Evolutionary conservation across 2,888 invertebrate genomes (phyloP), one percentile per base, ranked within the genome.

Genomic region (Agelastica alni): DNA sequence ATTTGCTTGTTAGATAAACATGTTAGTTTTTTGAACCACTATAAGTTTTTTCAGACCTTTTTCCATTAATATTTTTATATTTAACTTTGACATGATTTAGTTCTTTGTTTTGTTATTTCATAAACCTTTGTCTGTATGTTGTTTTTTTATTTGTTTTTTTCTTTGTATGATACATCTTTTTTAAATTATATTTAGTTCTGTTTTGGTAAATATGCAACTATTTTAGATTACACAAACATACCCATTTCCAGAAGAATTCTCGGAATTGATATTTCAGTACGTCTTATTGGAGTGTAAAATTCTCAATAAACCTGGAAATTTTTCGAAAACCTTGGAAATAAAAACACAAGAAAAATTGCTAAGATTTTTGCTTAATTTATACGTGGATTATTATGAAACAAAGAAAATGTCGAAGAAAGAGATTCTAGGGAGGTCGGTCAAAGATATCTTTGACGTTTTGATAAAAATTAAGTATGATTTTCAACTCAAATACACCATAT

Each of bases 231-330:
- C 62, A 16, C 53, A 44, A 17, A 58, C 42, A 16, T 65, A 67
- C 51, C 67, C 67, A 1, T 53, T 58, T 43, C 59, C 61, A 18
- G 55, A 53, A 36, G 59, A 62, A 44, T 57, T 67, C 9, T 46
- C 61, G 31, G 55, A 56, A 31, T 42, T 71, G 13, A 56, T 71
- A 47, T 55, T 65, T 16, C 60, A 60, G 34, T 71, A 70, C 57
- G 60, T 70, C 17, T 59, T 66, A 46, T 56, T 71, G 55, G 69
- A 71, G 59, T 66, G 61, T 39, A 63, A 65, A 44, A 63, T 66
- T 14, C 61, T 71, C 5, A 62, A 63, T 44, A 49, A 58, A 45
- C 47, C 39, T 31, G 26, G 45, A 14, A 47, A 53, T 26, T 48
- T 46, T 28, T 49, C 37, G 28, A 30, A 37, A 13, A 47, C 12